phyloP scores from a whole-genome alignment of 2,113 vertebrate species.

The Ranitomeya variabilis region DNA sequence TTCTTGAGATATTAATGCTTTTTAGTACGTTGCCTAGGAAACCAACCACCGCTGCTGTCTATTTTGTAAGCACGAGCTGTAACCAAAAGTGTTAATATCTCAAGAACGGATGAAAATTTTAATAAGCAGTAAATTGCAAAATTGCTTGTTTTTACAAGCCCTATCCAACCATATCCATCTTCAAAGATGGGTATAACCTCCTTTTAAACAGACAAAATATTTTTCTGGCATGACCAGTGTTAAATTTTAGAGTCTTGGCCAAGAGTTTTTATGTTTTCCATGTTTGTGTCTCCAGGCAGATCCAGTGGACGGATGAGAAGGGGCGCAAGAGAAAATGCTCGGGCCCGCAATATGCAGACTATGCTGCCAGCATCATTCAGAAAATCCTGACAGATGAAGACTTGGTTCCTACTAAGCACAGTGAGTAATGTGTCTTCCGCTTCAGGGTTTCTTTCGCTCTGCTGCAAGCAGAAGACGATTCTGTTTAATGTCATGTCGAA shows the following conservation, averaged over 20 bases:
- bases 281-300: conserved; percentile 48
- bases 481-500: neutral
- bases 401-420: conserved; percentile 60
- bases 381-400: conserved; percentile 58
- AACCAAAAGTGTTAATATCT: too few relatives aligned
- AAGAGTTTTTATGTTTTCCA: neutral
- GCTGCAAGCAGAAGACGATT: neutral
- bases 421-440: conserved; percentile 35
- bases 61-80: too few relatives aligned
- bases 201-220: neutral
- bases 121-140: too few relatives aligned
- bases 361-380: conserved; percentile 58
- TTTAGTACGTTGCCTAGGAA: too few relatives aligned
- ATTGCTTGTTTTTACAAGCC: too few relatives aligned
- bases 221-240: neutral
- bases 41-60: too few relatives aligned
- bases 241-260: neutral
- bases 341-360: conserved; percentile 59
- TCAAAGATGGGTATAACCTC: too few relatives aligned
- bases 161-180: too few relatives aligned
- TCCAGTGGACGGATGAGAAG: conserved; percentile 60
- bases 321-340: conserved; percentile 60
- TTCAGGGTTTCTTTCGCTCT: neutral
- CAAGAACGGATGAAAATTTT: too few relatives aligned
- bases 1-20: too few relatives aligned